Percentiles rank a stretch among this genome's conserved stretches.
These are phyloP conservation scores for Eristalinus aeneus DNA, from an alignment of 2,888 invertebrate genomes.

Conservation along the genomic window DNA sequence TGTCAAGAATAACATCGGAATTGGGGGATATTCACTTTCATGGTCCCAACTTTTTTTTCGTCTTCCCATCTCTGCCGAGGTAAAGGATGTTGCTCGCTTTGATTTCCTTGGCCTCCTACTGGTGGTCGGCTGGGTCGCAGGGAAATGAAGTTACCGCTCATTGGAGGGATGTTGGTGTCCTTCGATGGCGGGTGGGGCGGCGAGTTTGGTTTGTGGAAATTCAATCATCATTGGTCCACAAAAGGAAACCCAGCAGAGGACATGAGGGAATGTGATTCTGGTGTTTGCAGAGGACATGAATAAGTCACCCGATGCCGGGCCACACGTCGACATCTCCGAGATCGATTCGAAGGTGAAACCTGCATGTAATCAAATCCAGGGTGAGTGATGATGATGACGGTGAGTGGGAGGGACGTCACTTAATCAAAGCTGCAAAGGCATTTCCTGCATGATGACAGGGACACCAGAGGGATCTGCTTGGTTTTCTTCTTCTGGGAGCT, in stretches of 20 bases:
- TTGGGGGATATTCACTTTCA: conserved; percentile 8
- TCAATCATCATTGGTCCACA: neutral
- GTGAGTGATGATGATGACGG: neutral
- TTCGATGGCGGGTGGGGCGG: neutral
- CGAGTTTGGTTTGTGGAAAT: neutral
- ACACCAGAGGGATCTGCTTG: neutral
- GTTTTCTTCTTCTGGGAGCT: neutral
- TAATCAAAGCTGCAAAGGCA: neutral
- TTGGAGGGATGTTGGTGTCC: too few species aligned
- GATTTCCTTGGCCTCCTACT: conserved; percentile 1
- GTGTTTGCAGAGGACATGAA: conserved; percentile 34
- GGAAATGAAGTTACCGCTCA: neutral
- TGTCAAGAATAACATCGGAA: conserved; percentile 18
- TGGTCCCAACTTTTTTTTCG: conserved; percentile 13
- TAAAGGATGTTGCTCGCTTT: conserved; percentile 9
- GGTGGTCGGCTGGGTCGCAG: neutral
- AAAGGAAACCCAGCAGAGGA: neutral
- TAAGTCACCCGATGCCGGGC: conserved; percentile 10
- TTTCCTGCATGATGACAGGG: neutral
- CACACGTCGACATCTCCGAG: neutral
- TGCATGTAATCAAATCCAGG: conserved; percentile 24
- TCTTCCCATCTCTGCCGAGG: neutral
- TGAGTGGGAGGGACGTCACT: neutral
- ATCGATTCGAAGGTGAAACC: neutral
- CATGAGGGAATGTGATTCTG: neutral